Evolutionary conservation across 1,140 invertebrate species (phyloP), one percentile per base, ranked within the genome.

Genomic region (Ostrea edulis): DNA sequence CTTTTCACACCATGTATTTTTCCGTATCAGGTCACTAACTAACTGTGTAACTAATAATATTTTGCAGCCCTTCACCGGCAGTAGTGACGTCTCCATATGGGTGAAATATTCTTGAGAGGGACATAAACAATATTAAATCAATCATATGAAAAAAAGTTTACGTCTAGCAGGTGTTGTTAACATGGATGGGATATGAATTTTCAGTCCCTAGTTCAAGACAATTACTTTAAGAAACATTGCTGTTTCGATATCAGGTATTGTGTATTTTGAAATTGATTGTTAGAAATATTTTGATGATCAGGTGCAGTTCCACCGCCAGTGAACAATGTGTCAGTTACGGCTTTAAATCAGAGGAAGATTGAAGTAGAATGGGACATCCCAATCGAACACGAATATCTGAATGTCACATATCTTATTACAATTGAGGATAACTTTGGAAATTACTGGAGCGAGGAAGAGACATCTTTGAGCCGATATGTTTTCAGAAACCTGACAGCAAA

Each of bases 381-480:
- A 12, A 35, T 77, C 68, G 25, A 77, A 35, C 68, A 77, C 68
- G 68, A 77, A 11, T 77, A 77, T 77, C 68, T 77, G 9, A 77
- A 77, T 35, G 68, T 35, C 22, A 77, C 68, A 12, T 77, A 35
- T 14, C 14, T 35, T 4, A 17, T 77, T 14, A 35, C 68, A 14
- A 14, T 77, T 11, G 9, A 25, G 11, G 68, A 77, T 25, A 35
- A 2, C 12, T 12, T 5, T 0, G 68, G 68, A 11, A 77, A 35
- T 11, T 77, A 77, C 8, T 25, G 68, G 25, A 25, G 68, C 7
- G 68, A 77, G 25, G 68, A 77, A 11, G 68, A 77, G 3, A 25
- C 14, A 5, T 17, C 58, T 1, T 77, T 35, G 29, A 25, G 29
- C 8, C 22, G 68, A 35, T 14, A 35, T 25, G 68, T 77, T 12